Conservation (phyloP, 2,113 vertebrate genomes). For the Atractosteus spatula region DNA sequence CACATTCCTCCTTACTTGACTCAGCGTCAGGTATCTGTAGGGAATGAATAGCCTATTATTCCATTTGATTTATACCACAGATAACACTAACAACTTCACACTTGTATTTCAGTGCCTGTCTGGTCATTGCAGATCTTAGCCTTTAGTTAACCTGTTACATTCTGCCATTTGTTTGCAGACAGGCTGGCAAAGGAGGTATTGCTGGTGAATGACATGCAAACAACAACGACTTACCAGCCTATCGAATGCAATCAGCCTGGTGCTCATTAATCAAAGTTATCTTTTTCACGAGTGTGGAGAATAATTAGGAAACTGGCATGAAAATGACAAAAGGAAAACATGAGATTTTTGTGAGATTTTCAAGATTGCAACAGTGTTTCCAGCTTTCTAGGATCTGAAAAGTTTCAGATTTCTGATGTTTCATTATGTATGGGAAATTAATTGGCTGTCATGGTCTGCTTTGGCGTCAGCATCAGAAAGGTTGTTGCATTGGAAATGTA, state of each 20-base stretch:
- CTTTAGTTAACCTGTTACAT: constrained; percentile 5
- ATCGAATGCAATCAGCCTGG: not conserved
- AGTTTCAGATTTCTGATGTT: too few species aligned
- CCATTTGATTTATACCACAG: not conserved
- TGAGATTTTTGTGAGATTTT: too few species aligned
- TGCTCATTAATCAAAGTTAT: not conserved
- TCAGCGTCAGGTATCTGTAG: not conserved
- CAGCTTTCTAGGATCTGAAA: too few species aligned
- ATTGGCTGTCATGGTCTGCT: too few species aligned
- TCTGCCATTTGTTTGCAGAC: not conserved
- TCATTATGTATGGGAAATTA: too few species aligned
- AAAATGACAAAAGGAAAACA: too few species aligned
- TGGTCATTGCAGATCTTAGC: not conserved
- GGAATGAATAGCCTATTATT: constrained; percentile 4
- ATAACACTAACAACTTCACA: not conserved
- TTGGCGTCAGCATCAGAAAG: too few species aligned
- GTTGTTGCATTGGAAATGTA: too few species aligned
- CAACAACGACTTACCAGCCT: too few species aligned
- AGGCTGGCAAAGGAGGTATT: not conserved
- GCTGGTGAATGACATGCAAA: not conserved
- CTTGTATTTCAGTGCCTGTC: not conserved
- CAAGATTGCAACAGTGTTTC: too few species aligned
- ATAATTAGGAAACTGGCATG: not conserved
- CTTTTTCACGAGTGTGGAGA: not conserved
- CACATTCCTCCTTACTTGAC: not conserved